Evolutionary conservation across 23 tunicate genomes (phyloP).

Genomic region (Halocynthia roretzi): DNA sequence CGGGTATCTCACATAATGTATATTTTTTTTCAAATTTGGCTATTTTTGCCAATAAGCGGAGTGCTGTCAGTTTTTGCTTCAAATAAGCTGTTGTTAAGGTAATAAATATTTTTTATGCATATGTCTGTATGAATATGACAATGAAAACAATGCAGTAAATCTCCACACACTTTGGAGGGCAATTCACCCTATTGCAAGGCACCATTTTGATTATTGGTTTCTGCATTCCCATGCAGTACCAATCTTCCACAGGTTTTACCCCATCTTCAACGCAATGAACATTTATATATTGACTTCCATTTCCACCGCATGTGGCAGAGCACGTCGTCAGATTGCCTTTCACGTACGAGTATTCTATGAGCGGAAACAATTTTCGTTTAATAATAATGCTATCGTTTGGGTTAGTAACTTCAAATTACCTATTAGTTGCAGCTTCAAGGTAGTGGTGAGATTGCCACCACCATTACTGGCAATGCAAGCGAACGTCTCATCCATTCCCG

Average conservation of each 20-base stretch:
- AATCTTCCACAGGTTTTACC: constrained; percentile 56
- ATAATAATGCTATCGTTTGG: neutral
- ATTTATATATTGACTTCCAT: constrained; percentile 35
- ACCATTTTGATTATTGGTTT: constrained; percentile 22
- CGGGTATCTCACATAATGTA: no score
- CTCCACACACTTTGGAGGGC: constrained; percentile 67
- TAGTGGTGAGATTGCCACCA: constrained; percentile 61
- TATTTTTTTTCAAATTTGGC: no score
- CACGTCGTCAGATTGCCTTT: constrained; percentile 45
- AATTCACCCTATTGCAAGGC: constrained; percentile 63
- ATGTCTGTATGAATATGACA: neutral
- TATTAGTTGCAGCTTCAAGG: constrained; percentile 24
- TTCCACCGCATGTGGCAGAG: constrained; percentile 69
- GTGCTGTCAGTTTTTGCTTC: no score
- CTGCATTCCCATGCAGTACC: constrained; percentile 51
- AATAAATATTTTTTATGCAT: neutral
- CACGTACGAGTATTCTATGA: constrained; percentile 59
- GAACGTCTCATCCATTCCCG: constrained; percentile 32
- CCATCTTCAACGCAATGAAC: constrained; percentile 64
- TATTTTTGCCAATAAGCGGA: no score
- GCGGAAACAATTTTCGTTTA: neutral
- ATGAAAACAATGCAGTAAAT: neutral
- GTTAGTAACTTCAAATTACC: constrained; percentile 22
- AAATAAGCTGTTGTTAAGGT: no score
- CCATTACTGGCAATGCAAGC: constrained; percentile 62